A percentile compares a stretch with the other conserved stretches of the same genome.
Conservation (phyloP, 2,888 invertebrate genomes). For the Acronicta psi region DNA sequence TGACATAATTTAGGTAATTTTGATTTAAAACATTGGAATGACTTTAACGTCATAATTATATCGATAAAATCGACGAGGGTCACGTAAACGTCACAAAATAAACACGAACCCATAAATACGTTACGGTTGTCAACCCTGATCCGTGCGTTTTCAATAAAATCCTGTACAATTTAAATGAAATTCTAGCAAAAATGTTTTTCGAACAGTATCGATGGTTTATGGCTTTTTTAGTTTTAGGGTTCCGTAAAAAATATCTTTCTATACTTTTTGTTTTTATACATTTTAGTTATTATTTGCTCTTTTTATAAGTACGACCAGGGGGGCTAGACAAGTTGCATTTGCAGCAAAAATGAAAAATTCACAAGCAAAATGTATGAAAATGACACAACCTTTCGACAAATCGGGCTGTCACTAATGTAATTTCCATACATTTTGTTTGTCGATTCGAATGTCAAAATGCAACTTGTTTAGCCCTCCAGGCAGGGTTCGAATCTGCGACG, state of each 20-base stretch:
- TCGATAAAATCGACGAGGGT: not conserved
- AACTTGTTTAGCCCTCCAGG: no score
- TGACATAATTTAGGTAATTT: no score
- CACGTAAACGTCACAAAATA: not conserved
- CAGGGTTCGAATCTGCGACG: no score
- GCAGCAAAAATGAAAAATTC: no score
- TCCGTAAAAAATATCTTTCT: not conserved
- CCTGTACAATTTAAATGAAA: constrained; percentile 33
- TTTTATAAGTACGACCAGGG: no score
- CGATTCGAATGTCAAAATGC: no score
- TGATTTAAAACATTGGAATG: not conserved
- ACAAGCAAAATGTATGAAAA: no score
- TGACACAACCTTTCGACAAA: no score
- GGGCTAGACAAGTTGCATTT: no score
- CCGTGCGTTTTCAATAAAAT: constrained; percentile 22
- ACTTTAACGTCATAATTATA: not conserved
- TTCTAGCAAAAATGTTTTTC: constrained; percentile 33
- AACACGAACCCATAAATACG: constrained; percentile 10
- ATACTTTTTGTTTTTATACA: not conserved
- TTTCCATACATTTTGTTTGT: no score
- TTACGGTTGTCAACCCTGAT: constrained; percentile 30
- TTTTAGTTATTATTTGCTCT: no score
- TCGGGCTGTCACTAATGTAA: no score
- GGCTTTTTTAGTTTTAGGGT: constrained; percentile 13
- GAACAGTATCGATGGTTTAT: constrained; percentile 17